Evolutionary conservation across 1,140 invertebrate genomes (phyloP).

Genomic region (Drosophila carrolli): DNA sequence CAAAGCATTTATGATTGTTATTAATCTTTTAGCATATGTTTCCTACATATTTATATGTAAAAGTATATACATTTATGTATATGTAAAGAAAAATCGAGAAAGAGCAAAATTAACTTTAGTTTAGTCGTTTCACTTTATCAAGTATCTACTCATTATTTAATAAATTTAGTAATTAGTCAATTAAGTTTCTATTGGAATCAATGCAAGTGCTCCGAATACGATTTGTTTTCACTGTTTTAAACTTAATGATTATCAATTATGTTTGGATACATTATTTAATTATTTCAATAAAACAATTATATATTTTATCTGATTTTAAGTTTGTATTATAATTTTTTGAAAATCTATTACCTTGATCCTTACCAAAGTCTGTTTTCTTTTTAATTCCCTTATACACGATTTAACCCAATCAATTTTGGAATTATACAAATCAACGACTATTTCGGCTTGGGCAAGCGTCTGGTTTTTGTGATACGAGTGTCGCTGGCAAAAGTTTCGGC

Average conservation of each 20-base stretch:
- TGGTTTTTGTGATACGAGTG: conserved; percentile 73
- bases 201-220: conserved; percentile 46
- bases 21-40: conserved; percentile 65
- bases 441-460: conserved; percentile 70
- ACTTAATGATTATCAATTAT: conserved; percentile 54
- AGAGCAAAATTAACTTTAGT: conserved; percentile 40
- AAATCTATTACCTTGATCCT: conserved; percentile 6
- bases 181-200: conserved; percentile 49
- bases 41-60: conserved; percentile 45
- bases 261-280: conserved; percentile 74
- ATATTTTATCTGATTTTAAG: conserved; percentile 30
- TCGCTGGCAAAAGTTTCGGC: conserved; percentile 60
- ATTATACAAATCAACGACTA: conserved; percentile 37
- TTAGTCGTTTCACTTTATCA: conserved; percentile 45
- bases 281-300: conserved; percentile 66
- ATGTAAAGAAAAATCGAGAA: conserved; percentile 24
- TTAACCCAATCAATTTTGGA: conserved; percentile 40
- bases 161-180: conserved; percentile 49
- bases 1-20: conserved; percentile 83
- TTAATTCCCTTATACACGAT: conserved; percentile 8
- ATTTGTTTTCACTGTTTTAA: conserved; percentile 72
- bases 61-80: conserved; percentile 12
- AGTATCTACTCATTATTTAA: conserved; percentile 68
- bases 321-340: background rate
- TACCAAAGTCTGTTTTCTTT: conserved; percentile 4